Evolutionary conservation across 37 sponge, comb jelly and placozoan genomes (phyloP), one percentile per base, ranked within the genome.

Genomic region (Aplysina aerophoba): DNA sequence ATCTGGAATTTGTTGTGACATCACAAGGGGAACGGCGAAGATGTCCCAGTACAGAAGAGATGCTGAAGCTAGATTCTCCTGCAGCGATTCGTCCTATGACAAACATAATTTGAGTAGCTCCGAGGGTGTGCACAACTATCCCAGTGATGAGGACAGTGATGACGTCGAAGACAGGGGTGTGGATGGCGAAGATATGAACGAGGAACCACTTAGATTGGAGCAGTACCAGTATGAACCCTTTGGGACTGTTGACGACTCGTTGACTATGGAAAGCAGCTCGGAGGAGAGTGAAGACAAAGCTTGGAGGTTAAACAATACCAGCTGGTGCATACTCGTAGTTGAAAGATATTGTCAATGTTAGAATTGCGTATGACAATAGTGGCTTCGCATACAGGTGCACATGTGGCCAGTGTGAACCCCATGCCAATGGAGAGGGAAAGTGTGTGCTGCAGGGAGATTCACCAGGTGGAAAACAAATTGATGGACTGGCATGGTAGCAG

Each of bases 381-480:
- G 50, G 50, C 65, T 63, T 63, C 5, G 39, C 24, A 20, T 63
- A 85, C n/a, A n/a, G 85, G 85, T 85, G 85, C 35, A 27, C 54
- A 21, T 85, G 85, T 50, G 85, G 85, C 53, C 21, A 85, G 17
- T 84, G 85, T 5, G 55, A 12, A 63, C n/a, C n/a, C 38, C 17
- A 83, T 83, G 84, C 85, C 85, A 22, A 85, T 77, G 25, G 22
- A 0, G 21, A n/a, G 30, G 33, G 85, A 86, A 37, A 59, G 86
- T 79, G 37, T 86, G n/a, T 86, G 86, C 74, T 79, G 80, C 31
- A 59, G 80, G 39, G 84, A 83, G 65, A 67, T 83, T 19, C 27
- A 64, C 1, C 38, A 67, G 65, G 40, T 83, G 0, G 39, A 65
- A 4, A 27, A 24, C n/a, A 83, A 83, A 41, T 37, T 44, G 34